Evolutionary conservation across 2,888 invertebrate genomes (phyloP).

Genomic region (Leptopilina drosophilae): DNA sequence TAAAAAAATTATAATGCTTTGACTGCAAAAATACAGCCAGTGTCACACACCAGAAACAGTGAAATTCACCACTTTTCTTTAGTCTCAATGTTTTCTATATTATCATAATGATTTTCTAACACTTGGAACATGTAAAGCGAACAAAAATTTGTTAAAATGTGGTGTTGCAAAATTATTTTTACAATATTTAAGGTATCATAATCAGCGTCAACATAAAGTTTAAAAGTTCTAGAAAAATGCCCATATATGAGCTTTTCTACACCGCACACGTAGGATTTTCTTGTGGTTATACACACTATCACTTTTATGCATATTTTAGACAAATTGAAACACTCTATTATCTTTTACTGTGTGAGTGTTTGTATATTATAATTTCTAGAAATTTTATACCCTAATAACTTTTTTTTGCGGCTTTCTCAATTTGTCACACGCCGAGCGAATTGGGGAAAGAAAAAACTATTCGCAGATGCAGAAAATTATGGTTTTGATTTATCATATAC

Average conservation of each 20-base stretch:
- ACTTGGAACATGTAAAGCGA: neutral
- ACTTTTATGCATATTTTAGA: slow-evolving; percentile 3
- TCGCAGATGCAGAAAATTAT: slow-evolving; percentile 31
- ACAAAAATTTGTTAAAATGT: neutral
- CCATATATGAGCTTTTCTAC: slow-evolving; percentile 2
- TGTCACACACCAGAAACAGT: neutral
- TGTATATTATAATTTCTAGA: slow-evolving; percentile 3
- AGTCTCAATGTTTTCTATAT: neutral
- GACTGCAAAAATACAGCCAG: slow-evolving; percentile 5
- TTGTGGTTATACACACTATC: neutral
- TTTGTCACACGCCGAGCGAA: neutral
- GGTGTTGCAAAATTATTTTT: slow-evolving; percentile 20
- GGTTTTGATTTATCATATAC: slow-evolving; percentile 19
- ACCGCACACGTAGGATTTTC: neutral
- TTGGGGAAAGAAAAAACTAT: neutral
- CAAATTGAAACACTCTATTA: slow-evolving; percentile 37
- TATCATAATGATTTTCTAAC: neutral
- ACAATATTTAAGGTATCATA: slow-evolving; percentile 19
- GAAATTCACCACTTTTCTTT: neutral
- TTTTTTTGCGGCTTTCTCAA: slow-evolving; percentile 11
- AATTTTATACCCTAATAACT: neutral
- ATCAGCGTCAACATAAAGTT: slow-evolving; percentile 1
- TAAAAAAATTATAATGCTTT: neutral
- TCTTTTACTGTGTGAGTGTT: neutral
- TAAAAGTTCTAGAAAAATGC: no score